Evolutionary conservation across 2,888 invertebrate genomes (phyloP).

Genomic region (Drosophila meridiana): DNA sequence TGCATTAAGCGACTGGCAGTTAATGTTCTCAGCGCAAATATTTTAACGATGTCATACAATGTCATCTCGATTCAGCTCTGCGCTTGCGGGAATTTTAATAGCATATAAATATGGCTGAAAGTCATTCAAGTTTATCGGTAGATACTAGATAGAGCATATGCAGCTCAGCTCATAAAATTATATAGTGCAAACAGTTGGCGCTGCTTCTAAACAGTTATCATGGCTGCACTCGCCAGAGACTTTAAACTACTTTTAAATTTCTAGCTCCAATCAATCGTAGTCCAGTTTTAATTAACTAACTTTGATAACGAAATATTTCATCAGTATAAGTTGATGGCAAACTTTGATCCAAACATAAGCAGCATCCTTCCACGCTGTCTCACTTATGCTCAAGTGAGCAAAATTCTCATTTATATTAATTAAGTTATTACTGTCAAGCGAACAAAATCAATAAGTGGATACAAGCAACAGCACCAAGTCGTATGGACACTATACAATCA

Average conservation of each 20-base stretch:
- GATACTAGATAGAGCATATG: constrained; percentile 22
- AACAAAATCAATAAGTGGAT: constrained; percentile 49
- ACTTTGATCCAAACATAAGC: background rate
- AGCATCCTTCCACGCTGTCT: constrained; percentile 1
- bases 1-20: constrained; percentile 57
- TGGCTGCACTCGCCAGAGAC: background rate
- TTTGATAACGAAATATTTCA: background rate
- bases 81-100: constrained; percentile 27
- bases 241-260: background rate
- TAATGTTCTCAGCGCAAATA: constrained; percentile 64
- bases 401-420: constrained; percentile 54
- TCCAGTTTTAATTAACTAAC: background rate
- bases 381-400: constrained; percentile 38
- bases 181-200: constrained; percentile 8
- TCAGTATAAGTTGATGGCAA: background rate
- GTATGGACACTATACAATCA: constrained; percentile 7
- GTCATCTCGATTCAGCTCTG: constrained; percentile 15
- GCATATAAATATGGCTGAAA: constrained; percentile 22
- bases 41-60: constrained; percentile 64
- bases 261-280: background rate
- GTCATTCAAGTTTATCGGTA: constrained; percentile 38
- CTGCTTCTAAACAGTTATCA: background rate
- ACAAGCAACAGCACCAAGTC: background rate
- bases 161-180: constrained; percentile 24
- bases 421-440: constrained; percentile 32